phyloP scores from a whole-genome alignment of 1,140 invertebrate genomes.

The Hyles euphorbiae region DNA sequence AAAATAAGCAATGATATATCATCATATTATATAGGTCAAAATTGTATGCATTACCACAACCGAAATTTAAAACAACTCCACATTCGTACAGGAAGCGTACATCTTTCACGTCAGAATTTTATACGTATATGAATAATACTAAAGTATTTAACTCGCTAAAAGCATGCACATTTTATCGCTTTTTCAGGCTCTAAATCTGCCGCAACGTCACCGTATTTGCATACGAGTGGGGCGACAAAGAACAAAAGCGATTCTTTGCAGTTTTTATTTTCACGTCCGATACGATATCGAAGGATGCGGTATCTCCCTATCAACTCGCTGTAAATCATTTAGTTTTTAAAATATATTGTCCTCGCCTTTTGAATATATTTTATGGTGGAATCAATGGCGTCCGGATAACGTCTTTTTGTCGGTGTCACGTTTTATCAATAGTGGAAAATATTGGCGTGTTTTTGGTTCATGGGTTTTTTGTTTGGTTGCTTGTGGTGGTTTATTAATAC shows the following conservation, averaged over 20 bases:
- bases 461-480: too few relatives aligned
- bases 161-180: slow-evolving; percentile 4
- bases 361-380: slow-evolving; percentile 5
- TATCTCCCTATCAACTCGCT: slow-evolving; percentile 46
- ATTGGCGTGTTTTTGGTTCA: too few relatives aligned
- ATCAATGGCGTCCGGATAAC: background rate
- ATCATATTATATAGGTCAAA: too few relatives aligned
- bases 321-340: slow-evolving; percentile 55
- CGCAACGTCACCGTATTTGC: slow-evolving; percentile 51
- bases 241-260: slow-evolving; percentile 53
- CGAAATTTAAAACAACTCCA: too few relatives aligned
- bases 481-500: too few relatives aligned
- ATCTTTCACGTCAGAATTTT: too few relatives aligned
- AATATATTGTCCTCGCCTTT: slow-evolving; percentile 17
- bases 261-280: slow-evolving; percentile 39
- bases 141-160: slow-evolving; percentile 6
- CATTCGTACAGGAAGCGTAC: too few relatives aligned
- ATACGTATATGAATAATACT: too few relatives aligned
- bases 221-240: slow-evolving; percentile 65
- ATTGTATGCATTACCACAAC: too few relatives aligned
- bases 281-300: slow-evolving; percentile 50
- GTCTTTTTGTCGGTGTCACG: too few relatives aligned
- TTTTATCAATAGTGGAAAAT: too few relatives aligned
- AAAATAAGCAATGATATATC: too few relatives aligned
- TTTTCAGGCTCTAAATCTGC: slow-evolving; percentile 51